These are phyloP conservation scores for Pipistrellus kuhlii DNA, from an alignment of 2,797 vertebrate species.

Conservation along the genomic window DNA sequence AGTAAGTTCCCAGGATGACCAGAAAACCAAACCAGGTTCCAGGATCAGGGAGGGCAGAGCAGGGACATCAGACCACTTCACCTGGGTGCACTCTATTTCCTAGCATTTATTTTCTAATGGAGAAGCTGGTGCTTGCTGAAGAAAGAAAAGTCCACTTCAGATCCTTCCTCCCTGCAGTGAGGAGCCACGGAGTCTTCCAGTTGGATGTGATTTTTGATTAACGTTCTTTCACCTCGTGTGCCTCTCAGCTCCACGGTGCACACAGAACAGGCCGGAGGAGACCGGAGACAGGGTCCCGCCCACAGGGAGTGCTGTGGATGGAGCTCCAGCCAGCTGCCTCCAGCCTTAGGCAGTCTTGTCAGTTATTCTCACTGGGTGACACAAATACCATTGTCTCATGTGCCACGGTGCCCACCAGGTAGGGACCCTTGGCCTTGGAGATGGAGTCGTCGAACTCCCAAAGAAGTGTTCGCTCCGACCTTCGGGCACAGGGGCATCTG, in stretches of 20 bases:
- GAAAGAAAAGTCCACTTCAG: background rate
- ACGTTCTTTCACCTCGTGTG: background rate
- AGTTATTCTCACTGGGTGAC: background rate
- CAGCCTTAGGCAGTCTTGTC: too few relatives aligned
- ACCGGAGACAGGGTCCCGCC: background rate
- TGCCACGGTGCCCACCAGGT: background rate
- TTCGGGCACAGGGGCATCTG: background rate
- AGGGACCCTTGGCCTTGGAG: background rate
- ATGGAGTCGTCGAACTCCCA: background rate
- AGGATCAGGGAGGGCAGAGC: background rate
- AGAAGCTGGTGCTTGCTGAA: background rate
- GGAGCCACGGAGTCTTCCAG: background rate
- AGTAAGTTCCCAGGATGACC: background rate
- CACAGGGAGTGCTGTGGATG: background rate
- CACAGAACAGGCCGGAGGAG: background rate
- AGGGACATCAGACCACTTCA: background rate
- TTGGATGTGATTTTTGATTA: background rate
- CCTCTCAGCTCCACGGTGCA: too few relatives aligned
- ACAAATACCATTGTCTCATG: background rate
- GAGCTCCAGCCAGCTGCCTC: background rate
- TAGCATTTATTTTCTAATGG: background rate
- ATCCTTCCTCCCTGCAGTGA: background rate
- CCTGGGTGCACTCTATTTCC: background rate
- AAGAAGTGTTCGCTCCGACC: background rate
- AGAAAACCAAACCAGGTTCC: constrained; percentile 3